Conservation (phyloP, 2,888 invertebrate genomes). For the Cepaea hortensis region DNA sequence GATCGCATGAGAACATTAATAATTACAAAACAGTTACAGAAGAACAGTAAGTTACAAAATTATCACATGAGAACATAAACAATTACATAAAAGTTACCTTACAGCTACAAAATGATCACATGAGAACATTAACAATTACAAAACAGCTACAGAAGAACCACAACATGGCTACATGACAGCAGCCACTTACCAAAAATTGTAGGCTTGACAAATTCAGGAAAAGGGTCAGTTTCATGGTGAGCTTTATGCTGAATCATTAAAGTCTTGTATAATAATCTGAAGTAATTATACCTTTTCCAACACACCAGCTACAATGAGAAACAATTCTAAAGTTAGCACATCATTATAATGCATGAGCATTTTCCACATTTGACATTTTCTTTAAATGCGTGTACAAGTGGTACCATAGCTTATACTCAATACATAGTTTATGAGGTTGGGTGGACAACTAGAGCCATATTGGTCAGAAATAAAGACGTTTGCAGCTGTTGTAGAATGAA, state of each 20-base stretch:
- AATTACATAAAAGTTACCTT: no score
- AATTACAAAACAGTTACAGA: neutral
- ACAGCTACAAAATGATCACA: neutral
- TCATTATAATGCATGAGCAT: neutral
- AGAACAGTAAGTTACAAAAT: neutral
- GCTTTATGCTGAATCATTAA: slow-evolving; percentile 83
- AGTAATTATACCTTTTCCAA: slow-evolving; percentile 93
- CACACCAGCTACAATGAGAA: slow-evolving; percentile 80
- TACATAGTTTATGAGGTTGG: no score
- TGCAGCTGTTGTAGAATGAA: no score
- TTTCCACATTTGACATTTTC: no score
- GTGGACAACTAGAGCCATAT: no score
- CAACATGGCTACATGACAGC: neutral
- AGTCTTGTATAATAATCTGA: slow-evolving; percentile 86
- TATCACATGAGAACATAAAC: neutral
- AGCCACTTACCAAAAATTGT: slow-evolving; percentile 83
- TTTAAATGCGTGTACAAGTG: no score
- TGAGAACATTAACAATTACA: neutral
- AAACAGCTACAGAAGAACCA: neutral
- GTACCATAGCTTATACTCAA: no score
- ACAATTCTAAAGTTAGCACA: neutral
- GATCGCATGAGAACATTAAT: neutral
- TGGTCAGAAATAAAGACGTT: no score
- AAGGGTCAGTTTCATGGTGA: slow-evolving; percentile 83
- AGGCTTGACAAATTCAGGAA: slow-evolving; percentile 85